Conservation (phyloP, 2,797 vertebrate genomes). For the Hydrocynus forskahlii region DNA sequence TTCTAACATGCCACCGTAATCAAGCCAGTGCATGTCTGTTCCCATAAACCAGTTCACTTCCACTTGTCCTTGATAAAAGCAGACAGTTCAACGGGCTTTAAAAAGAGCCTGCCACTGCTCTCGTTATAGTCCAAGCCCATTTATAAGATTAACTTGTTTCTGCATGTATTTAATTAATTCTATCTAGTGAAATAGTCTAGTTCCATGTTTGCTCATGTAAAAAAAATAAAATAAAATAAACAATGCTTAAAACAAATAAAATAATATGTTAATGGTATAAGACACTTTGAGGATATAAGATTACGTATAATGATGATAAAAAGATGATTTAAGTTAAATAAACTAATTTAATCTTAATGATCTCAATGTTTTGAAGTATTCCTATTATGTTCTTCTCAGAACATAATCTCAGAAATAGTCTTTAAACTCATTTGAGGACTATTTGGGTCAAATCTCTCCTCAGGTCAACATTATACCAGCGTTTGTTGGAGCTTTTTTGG, state of each 20-base stretch:
- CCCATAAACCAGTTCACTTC: not conserved
- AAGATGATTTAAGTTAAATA: no score
- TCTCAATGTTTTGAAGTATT: no score
- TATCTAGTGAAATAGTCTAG: no score
- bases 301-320: no score
- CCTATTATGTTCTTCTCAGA: no score
- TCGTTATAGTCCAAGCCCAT: not conserved
- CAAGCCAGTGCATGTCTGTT: slow-evolving; percentile 1
- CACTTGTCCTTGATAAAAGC: not conserved
- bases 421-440: not conserved
- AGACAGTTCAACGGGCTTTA: not conserved
- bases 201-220: no score
- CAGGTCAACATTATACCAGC: slow-evolving; percentile 88
- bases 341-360: no score
- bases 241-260: no score
- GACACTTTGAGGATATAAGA: no score
- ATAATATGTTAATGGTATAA: no score
- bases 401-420: not conserved
- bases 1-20: slow-evolving; percentile 16
- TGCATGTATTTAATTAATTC: no score
- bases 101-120: slow-evolving; percentile 19
- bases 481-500: slow-evolving; percentile 84
- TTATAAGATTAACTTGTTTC: not conserved
- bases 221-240: no score
- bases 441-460: slow-evolving; percentile 20